These are phyloP conservation scores for Orchesella flavescens DNA, from an alignment of 2,888 invertebrate species.

Conservation along the genomic window DNA sequence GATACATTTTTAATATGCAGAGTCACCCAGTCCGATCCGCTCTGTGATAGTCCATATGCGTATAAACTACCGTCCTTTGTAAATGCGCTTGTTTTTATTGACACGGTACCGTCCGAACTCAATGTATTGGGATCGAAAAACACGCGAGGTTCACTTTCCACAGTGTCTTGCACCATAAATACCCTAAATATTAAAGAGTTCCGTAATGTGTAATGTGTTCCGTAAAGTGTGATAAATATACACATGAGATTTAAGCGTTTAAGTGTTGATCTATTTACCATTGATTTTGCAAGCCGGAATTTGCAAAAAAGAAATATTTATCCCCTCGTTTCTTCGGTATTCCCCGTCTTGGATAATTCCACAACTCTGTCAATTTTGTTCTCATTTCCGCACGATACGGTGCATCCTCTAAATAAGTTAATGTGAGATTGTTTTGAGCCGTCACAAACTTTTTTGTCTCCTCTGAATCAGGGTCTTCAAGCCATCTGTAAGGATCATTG, in stretches of 20 bases:
- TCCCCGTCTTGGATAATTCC: conserved; percentile 60
- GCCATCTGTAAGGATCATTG: conserved; percentile 72
- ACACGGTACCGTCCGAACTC: conserved; percentile 92
- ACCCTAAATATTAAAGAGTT: conserved; percentile 79
- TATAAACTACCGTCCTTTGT: conserved; percentile 91
- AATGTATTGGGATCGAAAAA: conserved; percentile 97
- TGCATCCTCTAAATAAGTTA: conserved; percentile 41
- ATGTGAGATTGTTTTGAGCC: conserved; percentile 66
- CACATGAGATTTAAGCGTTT: no score
- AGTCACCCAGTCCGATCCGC: conserved; percentile 97
- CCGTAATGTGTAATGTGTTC: no score
- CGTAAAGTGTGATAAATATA: neutral
- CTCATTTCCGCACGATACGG: conserved; percentile 73
- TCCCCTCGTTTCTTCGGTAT: conserved; percentile 52
- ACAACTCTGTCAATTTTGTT: conserved; percentile 47
- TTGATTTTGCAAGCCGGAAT: conserved; percentile 97
- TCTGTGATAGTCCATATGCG: conserved; percentile 92
- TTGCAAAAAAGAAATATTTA: conserved; percentile 79
- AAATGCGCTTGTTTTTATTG: conserved; percentile 84
- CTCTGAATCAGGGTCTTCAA: conserved; percentile 68
- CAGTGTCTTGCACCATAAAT: conserved; percentile 87
- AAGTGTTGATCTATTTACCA: no score
- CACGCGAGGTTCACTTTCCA: conserved; percentile 84
- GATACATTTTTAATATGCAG: conserved; percentile 87
- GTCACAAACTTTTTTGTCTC: conserved; percentile 66